A percentile compares a stretch with the other conserved stretches of the same genome.
phyloP scores from a whole-genome alignment of 2,797 vertebrate species.

The Anabas testudineus region DNA sequence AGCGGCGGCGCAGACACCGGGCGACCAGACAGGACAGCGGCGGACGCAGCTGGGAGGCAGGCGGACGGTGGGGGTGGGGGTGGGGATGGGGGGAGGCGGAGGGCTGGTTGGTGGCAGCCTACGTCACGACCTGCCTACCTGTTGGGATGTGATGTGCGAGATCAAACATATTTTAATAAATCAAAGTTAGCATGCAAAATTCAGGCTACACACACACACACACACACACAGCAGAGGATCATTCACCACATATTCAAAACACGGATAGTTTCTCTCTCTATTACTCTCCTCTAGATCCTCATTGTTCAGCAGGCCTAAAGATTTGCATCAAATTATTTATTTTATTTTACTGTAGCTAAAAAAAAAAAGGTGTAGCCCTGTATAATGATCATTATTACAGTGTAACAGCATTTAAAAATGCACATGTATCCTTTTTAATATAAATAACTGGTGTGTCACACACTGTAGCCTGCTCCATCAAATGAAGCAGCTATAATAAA shows the following conservation, averaged over 20 bases:
- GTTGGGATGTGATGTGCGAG: constrained; percentile 48
- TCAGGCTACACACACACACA: too few species aligned
- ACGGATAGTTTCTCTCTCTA: neutral
- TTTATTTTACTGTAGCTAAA: too few species aligned
- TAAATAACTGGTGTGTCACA: neutral
- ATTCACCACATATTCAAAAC: neutral
- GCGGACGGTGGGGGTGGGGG: constrained; percentile 75
- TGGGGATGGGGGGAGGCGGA: constrained; percentile 70
- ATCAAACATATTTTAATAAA: neutral
- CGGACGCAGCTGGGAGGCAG: constrained; percentile 86
- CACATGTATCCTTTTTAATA: neutral
- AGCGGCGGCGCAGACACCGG: constrained; percentile 78
- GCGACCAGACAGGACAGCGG: constrained; percentile 84
- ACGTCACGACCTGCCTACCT: constrained; percentile 83
- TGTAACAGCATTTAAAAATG: neutral
- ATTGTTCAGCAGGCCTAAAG: neutral
- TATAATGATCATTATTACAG: neutral
- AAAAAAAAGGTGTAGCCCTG: neutral
- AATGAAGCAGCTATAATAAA: neutral
- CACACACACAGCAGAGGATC: neutral
- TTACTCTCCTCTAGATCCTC: neutral
- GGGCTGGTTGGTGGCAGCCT: constrained; percentile 71
- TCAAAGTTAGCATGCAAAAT: neutral
- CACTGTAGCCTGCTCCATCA: too few species aligned
- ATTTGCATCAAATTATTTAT: too few species aligned